These are phyloP conservation scores for Xiphophorus birchmanni DNA, from an alignment of 2,797 vertebrate genomes.

Conservation along the genomic window DNA sequence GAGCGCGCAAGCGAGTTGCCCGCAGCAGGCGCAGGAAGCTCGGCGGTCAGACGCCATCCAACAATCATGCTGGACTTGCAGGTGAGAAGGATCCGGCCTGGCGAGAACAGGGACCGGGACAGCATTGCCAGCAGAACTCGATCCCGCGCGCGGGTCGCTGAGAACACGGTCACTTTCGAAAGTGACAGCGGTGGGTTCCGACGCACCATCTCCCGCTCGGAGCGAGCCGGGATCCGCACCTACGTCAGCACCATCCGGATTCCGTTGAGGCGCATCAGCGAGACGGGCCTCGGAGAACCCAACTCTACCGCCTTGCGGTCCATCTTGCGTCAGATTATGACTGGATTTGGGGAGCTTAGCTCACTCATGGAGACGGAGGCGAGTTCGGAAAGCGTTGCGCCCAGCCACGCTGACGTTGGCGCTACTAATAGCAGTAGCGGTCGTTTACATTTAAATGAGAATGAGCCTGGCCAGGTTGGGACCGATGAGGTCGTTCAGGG, in stretches of 20 bases:
- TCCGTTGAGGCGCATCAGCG: conserved; percentile 89
- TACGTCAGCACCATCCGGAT: conserved; percentile 94
- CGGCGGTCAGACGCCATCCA: conserved; percentile 85
- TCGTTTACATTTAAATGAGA: conserved; percentile 68
- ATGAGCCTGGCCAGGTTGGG: conserved; percentile 41
- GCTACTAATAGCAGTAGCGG: conserved; percentile 44
- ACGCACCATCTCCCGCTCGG: conserved; percentile 91
- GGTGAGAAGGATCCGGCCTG: conserved; percentile 90
- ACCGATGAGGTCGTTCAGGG: conserved; percentile 56
- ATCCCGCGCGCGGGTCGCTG: conserved; percentile 88
- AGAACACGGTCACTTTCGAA: conserved; percentile 91
- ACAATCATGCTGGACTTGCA: conserved; percentile 94
- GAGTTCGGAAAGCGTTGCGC: conserved; percentile 81
- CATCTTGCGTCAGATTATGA: conserved; percentile 94
- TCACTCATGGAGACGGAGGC: conserved; percentile 94
- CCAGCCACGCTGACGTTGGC: conserved; percentile 59
- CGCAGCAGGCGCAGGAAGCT: conserved; percentile 73
- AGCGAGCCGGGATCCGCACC: conserved; percentile 90
- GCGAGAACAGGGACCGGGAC: conserved; percentile 92
- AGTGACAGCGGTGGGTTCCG: conserved; percentile 91
- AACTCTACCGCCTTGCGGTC: conserved; percentile 90
- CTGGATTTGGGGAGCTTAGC: conserved; percentile 93
- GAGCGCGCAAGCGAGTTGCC: conserved; percentile 83
- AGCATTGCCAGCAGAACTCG: conserved; percentile 93
- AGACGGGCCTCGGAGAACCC: conserved; percentile 89